Evolutionary conservation across 2,113 vertebrate genomes (phyloP), one percentile per base, ranked within the genome.

Genomic region (Thymallus thymallus): DNA sequence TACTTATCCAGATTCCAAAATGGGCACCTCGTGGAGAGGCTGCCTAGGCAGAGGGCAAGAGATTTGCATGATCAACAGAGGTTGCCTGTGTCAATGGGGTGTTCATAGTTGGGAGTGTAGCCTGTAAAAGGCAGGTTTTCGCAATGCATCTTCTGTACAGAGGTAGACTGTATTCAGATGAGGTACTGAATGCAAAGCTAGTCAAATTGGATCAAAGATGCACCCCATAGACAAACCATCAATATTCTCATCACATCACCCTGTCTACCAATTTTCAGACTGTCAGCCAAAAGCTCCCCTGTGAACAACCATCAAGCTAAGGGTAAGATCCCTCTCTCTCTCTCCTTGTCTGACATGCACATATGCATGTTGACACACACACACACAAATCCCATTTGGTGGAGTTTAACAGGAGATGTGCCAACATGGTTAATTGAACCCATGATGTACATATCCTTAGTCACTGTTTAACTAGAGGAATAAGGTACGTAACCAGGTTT

Each of bases 201-300:
- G 61, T 24, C 62, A 29, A 22, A 22, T 64, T 26, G 22, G 24
- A 64, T 64, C 62, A 64, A 64, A 64, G 62, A 64, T 64, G 62
- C 24, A 64, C 62, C 62, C 24, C 24, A 30, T 9, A 64, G 62
- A 24, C 62, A 64, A 22, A 13, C 62, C 24, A 64, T 64, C 62
- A 64, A 29, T 64, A 64, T 64, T 26, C 62, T 26, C 9, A 14
- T 29, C 62, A 64, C 62, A 29, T 24, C 5, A 22, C 26, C 24
- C 26, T 23, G 22, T 61, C 60, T 64, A n/a, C 61, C 22, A 13
- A 63, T 16, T 26, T 13, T 26, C 26, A 64, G 62, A 64, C 62
- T 64, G 62, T 24, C 24, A 64, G 62, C 12, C 14, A 51, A 51
- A 51, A 51, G 3, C 48, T 51, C 48, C 48, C 48, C 48, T 18